Evolutionary conservation across 2,113 vertebrate genomes (phyloP).

Genomic region (Tricholaema leucomelas): DNA sequence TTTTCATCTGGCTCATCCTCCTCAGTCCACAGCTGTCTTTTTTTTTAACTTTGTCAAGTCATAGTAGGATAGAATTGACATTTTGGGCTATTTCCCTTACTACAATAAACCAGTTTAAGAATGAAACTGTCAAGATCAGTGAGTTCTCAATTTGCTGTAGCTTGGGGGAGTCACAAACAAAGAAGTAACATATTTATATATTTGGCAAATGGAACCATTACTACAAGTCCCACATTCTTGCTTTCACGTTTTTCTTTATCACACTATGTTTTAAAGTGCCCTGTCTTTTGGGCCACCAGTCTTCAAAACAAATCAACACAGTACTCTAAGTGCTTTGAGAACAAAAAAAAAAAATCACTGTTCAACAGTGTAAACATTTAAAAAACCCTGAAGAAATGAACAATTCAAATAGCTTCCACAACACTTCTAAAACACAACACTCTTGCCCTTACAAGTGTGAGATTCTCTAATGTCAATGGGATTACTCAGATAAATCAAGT

Average conservation of each 20-base stretch:
- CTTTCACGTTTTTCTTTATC: not conserved
- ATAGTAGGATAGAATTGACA: not conserved
- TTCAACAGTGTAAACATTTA: not conserved
- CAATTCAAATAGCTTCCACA: not conserved
- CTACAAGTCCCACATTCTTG: not conserved
- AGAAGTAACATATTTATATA: not conserved
- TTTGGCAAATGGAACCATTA: not conserved
- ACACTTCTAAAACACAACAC: not conserved
- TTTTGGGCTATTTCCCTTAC: not conserved
- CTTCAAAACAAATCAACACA: not conserved
- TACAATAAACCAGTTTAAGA: not conserved
- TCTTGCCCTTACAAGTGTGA: not conserved
- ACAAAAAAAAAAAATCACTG: not conserved
- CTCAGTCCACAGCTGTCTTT: not conserved
- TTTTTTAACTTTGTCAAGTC: not conserved
- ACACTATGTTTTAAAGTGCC: not conserved
- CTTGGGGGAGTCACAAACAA: not conserved
- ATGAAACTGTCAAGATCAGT: not conserved
- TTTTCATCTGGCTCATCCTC: not conserved
- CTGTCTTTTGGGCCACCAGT: not conserved
- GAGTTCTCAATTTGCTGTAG: not conserved
- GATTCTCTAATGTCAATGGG: not conserved
- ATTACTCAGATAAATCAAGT: not conserved
- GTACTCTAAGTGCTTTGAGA: not conserved
- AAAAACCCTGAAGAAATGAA: not conserved